These are phyloP conservation scores for Euspilapteryx auroguttella DNA, from an alignment of 2,888 invertebrate genomes.

Conservation along the genomic window DNA sequence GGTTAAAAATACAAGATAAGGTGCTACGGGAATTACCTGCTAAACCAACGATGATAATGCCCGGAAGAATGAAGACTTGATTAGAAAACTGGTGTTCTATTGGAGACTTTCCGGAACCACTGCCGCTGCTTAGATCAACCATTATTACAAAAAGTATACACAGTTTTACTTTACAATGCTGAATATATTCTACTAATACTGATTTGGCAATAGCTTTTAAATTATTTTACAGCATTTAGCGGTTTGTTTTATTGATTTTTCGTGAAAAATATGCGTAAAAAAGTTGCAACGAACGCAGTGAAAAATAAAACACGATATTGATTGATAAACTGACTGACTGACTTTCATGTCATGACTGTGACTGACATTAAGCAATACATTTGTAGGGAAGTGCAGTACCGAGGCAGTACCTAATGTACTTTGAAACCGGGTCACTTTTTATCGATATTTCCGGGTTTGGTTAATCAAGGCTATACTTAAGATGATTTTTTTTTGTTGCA, in stretches of 20 bases:
- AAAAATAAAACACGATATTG: too few relatives aligned
- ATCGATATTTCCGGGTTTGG: too few relatives aligned
- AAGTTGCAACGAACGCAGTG: too few relatives aligned
- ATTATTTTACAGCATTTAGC: neutral
- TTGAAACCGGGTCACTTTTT: too few relatives aligned
- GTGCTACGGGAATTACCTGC: conserved; percentile 63
- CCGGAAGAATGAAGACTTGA: conserved; percentile 83
- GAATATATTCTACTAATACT: conserved; percentile 19
- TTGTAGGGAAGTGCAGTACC: too few relatives aligned
- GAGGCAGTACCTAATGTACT: too few relatives aligned
- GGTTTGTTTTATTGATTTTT: neutral
- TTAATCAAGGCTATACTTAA: too few relatives aligned
- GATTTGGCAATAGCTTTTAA: conserved; percentile 9
- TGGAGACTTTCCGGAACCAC: conserved; percentile 78
- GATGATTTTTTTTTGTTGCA: too few relatives aligned
- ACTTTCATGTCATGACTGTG: too few relatives aligned
- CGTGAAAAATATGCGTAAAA: too few relatives aligned
- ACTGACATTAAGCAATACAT: too few relatives aligned
- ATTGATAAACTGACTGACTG: too few relatives aligned
- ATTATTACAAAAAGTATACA: conserved; percentile 57
- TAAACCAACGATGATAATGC: conserved; percentile 75
- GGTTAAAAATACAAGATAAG: conserved; percentile 9
- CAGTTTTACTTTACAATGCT: conserved; percentile 23
- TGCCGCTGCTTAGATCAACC: conserved; percentile 83
- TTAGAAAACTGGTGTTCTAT: conserved; percentile 88